Base-by-base conservation (phyloP, 2,113 vertebrate species). In the Hassar affinis region DNA sequence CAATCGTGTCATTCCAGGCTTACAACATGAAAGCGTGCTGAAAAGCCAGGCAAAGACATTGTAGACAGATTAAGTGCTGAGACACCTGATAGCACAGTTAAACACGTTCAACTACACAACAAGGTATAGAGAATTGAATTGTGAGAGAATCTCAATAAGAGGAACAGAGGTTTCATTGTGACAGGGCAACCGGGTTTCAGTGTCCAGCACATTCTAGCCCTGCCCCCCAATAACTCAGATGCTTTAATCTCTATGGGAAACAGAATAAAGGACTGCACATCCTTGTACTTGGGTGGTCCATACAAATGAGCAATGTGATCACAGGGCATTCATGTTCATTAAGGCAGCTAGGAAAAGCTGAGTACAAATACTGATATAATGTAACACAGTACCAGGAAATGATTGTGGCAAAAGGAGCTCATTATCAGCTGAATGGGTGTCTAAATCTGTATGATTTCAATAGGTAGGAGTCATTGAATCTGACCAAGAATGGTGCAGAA, bases 341-440 rank as follows among this genome's bases (percentile, higher is more conserved):
- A 56, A 51, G 35, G 33, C 51, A 56, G 27, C 17, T 9, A 10
- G 49, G 27, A 42, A 2, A 42, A 42, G 38, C 27, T 54, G 15
- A 75, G 27, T 11, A 56, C 51, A 56, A 77, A 77, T 12, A 56
- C 30, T 56, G 30, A 20, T 56, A 38, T 77, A 56, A 35, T 56
- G 74, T 35, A 56, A 38, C 49, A 35, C 51, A 56, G 74, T 35
- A 56, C 11, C 74, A 35, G 74, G 30, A 56, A 77, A 54, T 76
- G 51, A 35, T 35, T 54, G 49, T 10, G 3, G 49, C 17, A 54
- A 76, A 76, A 56, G 74, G 74, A 56, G 51, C 74, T 56, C 30
- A 77, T 77, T 77, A 77, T 77, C 30, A 56, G 51, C 51, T 56
- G 74, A 77, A 77, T 38, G 30, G 51, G 30, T 38, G 51, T 56